These are phyloP conservation scores for Platygyra sinensis DNA, from an alignment of 64 coral and sea anemone species.

Conservation along the genomic window DNA sequence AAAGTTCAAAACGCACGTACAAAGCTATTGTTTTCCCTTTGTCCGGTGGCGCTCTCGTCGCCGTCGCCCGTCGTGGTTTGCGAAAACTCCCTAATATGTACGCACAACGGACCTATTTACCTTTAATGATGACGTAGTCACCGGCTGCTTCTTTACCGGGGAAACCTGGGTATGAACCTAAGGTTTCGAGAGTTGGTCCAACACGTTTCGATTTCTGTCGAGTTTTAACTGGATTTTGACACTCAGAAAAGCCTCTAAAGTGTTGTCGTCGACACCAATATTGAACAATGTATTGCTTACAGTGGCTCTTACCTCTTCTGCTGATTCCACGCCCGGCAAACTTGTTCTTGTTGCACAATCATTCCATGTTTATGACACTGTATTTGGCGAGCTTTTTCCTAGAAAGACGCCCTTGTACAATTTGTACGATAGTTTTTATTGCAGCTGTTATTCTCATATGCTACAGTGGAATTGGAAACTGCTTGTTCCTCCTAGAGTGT, in stretches of 20 bases:
- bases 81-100: no score
- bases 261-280: not conserved
- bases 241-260: not conserved
- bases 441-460: slow-evolving; percentile 96
- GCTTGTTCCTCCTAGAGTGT: slow-evolving; percentile 92
- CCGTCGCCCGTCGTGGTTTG: no score
- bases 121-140: not conserved
- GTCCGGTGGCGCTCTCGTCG: no score
- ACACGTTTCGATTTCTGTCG: not conserved
- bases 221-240: not conserved
- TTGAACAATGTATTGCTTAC: slow-evolving; percentile 95
- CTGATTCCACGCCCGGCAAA: slow-evolving; percentile 95
- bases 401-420: slow-evolving; percentile 99
- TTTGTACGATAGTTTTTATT: slow-evolving; percentile 97
- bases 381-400: slow-evolving; percentile 98
- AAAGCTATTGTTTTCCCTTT: no score
- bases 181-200: not conserved
- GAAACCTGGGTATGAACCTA: not conserved
- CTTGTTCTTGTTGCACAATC: slow-evolving; percentile 90
- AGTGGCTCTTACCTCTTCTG: slow-evolving; percentile 94
- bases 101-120: not conserved
- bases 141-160: not conserved
- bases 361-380: slow-evolving; percentile 99
- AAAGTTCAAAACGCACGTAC: no score
- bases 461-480: slow-evolving; percentile 99